Base-by-base conservation (phyloP, 2,797 vertebrate species). In the Scyliorhinus canicula region DNA sequence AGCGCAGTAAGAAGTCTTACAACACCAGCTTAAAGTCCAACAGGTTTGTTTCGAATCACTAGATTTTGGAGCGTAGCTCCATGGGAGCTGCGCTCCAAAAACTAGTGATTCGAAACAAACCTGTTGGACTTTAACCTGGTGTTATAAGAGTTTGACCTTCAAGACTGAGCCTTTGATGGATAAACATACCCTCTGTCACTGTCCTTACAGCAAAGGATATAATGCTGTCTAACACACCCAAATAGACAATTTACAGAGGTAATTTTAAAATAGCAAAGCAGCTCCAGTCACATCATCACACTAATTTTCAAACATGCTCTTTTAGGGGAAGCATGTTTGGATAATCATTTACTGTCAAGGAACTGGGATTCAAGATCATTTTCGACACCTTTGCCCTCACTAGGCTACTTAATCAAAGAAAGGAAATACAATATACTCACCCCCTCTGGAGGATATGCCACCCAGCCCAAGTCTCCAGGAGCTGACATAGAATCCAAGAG, bases 401-500 rank as follows among this genome's bases (percentile, higher is more conserved):
- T 19, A 69, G 67, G 67, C 67, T 35, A 52, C 35, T n/a, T 47
- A 69, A 47, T 94, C 28, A 8, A 71, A 35, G 67, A 14, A 19
- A 44, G 21, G 44, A 11, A 71, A 94, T 94, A 90, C 96, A 60
- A 88, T 95, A 96, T 96, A 98, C 98, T 97, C 96, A 98, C 98
- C 97, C 98, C 98, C 95, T 98, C 98, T 95, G 97, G 97, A 95
- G 98, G 98, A 95, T 98, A 98, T 44, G 98, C 98, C 96, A 98
- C 97, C 98, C 98, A 98, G 96, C 98, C 98, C 90, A 98, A 97
- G 96, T 98, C 98, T 57, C 98, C 98, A 96, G 98, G 96, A 40
- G 98, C 98, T 50, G 98, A 98, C 98, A 98, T 98, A 57, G 98
- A 98, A 96, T 98, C 98, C 96, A 98, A 96, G 95, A 98, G 96